phyloP scores from a whole-genome alignment of 2,888 invertebrate genomes.

The Sturmia bella region DNA sequence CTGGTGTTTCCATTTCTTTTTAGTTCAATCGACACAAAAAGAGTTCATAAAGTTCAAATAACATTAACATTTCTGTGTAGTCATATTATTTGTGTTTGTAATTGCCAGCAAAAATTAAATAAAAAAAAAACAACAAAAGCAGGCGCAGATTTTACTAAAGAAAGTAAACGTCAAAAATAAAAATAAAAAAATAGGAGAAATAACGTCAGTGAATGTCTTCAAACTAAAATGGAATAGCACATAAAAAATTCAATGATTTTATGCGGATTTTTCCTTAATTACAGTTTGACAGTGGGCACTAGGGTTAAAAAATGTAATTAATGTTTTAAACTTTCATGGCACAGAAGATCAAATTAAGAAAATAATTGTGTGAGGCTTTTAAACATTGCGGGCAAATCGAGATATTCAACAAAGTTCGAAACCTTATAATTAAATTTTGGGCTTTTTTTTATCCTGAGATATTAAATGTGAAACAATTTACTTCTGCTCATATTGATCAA shows the following conservation, averaged over 20 bases:
- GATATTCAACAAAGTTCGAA: too few relatives aligned
- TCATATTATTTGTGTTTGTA: constrained; percentile 21
- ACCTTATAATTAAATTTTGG: too few relatives aligned
- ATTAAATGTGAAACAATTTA: too few relatives aligned
- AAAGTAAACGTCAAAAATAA: constrained; percentile 26
- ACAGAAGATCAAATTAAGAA: background rate
- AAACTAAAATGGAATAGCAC: background rate
- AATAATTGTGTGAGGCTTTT: too few relatives aligned
- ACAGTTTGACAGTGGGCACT: background rate
- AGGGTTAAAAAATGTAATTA: background rate
- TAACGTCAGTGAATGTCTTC: background rate
- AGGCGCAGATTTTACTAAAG: constrained; percentile 22
- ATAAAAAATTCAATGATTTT: background rate
- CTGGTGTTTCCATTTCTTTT: constrained; percentile 8
- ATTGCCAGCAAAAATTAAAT: background rate
- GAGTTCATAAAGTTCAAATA: constrained; percentile 43
- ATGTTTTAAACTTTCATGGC: background rate
- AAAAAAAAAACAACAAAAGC: background rate
- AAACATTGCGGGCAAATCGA: too few relatives aligned
- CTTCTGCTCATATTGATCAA: too few relatives aligned
- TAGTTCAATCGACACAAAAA: constrained; percentile 31
- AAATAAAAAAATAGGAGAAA: background rate
- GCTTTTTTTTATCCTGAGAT: too few relatives aligned
- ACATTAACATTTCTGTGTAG: constrained; percentile 14
- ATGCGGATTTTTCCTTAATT: background rate